A percentile compares a stretch with the other conserved stretches of the same genome.
phyloP scores from a whole-genome alignment of 2,113 vertebrate species.

The Globicephala melas region DNA sequence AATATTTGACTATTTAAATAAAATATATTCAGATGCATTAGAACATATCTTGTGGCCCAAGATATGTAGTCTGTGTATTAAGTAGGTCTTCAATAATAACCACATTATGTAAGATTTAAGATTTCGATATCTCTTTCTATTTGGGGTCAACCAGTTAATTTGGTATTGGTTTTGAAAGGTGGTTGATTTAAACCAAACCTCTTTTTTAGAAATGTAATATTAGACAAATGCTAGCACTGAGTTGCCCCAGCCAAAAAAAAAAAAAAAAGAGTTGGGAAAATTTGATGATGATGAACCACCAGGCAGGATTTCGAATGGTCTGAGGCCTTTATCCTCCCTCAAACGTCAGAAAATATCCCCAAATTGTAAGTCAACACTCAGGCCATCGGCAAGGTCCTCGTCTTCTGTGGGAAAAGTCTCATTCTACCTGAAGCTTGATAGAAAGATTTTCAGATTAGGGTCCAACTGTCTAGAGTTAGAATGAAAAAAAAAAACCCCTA shows the following conservation, averaged over 20 bases:
- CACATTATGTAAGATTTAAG: background rate
- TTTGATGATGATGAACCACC: background rate
- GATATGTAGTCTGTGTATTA: background rate
- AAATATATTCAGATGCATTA: background rate
- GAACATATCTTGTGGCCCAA: background rate
- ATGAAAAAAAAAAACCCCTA: background rate
- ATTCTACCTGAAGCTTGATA: background rate
- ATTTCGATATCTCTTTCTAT: background rate
- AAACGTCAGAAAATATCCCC: background rate
- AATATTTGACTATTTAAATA: slow-evolving; percentile 4
- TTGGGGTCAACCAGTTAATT: slow-evolving; percentile 33
- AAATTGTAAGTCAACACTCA: background rate
- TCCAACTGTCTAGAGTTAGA: background rate
- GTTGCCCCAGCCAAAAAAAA: background rate
- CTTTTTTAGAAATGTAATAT: background rate
- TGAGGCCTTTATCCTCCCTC: background rate
- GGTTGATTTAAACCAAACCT: slow-evolving; percentile 4
- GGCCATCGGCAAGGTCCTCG: background rate
- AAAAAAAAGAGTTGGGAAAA: background rate
- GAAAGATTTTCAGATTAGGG: background rate
- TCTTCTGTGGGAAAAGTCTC: background rate
- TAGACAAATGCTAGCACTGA: background rate
- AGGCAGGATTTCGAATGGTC: background rate
- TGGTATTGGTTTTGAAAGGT: slow-evolving; percentile 11
- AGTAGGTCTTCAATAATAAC: background rate